These are phyloP conservation scores for Artibeus lituratus DNA, from an alignment of 2,797 vertebrate genomes.

Conservation along the genomic window DNA sequence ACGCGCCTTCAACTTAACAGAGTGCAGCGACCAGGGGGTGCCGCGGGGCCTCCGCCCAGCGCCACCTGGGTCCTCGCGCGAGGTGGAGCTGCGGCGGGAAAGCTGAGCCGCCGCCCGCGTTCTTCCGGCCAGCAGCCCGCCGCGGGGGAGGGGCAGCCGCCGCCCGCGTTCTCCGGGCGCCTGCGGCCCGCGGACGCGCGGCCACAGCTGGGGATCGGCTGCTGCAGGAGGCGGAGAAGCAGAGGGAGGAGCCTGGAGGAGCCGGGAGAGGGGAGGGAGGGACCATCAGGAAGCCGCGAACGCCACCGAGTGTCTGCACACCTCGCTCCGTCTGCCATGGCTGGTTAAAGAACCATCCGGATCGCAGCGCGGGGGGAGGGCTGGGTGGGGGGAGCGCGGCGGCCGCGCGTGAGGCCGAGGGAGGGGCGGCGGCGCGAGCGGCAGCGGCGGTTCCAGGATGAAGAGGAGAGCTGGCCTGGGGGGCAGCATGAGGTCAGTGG, in stretches of 20 bases:
- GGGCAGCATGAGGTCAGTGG: slow-evolving; percentile 93
- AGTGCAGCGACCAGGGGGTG: background rate
- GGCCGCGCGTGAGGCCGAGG: slow-evolving; percentile 68
- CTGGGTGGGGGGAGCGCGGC: slow-evolving; percentile 57
- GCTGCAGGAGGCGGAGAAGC: slow-evolving; percentile 73
- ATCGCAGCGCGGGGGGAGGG: slow-evolving; percentile 78
- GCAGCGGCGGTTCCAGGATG: slow-evolving; percentile 82
- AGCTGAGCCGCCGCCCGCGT: slow-evolving; percentile 9
- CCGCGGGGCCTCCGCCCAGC: background rate
- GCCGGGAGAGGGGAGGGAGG: background rate
- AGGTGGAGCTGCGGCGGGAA: background rate
- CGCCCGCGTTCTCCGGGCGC: slow-evolving; percentile 5
- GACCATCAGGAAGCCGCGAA: slow-evolving; percentile 80
- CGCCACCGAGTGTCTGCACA: slow-evolving; percentile 78
- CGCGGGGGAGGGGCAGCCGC: slow-evolving; percentile 45
- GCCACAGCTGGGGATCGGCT: slow-evolving; percentile 83
- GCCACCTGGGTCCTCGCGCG: background rate
- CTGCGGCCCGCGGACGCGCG: slow-evolving; percentile 70
- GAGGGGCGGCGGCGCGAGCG: slow-evolving; percentile 73
- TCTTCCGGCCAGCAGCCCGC: slow-evolving; percentile 37
- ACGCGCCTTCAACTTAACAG: slow-evolving; percentile 51
- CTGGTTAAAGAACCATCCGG: slow-evolving; percentile 80
- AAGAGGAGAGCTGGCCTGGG: slow-evolving; percentile 91
- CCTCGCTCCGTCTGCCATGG: slow-evolving; percentile 81
- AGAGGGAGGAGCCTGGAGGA: slow-evolving; percentile 41